Percentiles rank a stretch among this genome's conserved stretches.
phyloP scores from a whole-genome alignment of 2,113 vertebrate genomes.

The Daboia siamensis region DNA sequence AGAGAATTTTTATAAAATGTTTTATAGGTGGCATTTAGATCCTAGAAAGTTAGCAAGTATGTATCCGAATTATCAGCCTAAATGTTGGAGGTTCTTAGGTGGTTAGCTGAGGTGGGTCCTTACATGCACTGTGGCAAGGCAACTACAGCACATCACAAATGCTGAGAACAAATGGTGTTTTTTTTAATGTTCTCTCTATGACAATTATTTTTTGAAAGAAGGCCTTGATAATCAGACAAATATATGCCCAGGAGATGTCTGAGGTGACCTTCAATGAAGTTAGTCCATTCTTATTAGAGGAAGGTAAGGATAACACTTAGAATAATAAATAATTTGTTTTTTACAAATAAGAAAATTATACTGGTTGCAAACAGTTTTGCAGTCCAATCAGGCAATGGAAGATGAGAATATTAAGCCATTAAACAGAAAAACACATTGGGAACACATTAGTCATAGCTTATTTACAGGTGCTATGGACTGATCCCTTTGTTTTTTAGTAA shows the following conservation, averaged over 20 bases:
- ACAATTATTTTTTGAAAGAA: not conserved
- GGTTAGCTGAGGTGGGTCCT: no score
- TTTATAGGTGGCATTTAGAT: no score
- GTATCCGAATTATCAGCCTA: no score
- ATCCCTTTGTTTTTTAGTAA: not conserved
- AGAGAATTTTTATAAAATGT: no score
- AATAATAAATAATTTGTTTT: not conserved
- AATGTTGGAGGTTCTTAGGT: no score
- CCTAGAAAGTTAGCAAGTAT: no score
- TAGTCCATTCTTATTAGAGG: not conserved
- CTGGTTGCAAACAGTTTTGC: not conserved
- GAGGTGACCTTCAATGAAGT: not conserved
- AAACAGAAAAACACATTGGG: not conserved
- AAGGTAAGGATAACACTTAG: not conserved
- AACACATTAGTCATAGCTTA: not conserved
- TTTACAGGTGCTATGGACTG: not conserved
- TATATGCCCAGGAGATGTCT: not conserved
- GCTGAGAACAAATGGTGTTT: not conserved
- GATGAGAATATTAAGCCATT: not conserved
- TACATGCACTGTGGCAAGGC: not conserved
- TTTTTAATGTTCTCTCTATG: not conserved
- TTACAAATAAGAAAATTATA: not conserved
- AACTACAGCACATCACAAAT: not conserved
- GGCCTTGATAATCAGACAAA: not conserved
- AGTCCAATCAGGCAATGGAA: not conserved